Evolutionary conservation across 1,140 invertebrate genomes (phyloP).

Genomic region (Plectus sambesii): DNA sequence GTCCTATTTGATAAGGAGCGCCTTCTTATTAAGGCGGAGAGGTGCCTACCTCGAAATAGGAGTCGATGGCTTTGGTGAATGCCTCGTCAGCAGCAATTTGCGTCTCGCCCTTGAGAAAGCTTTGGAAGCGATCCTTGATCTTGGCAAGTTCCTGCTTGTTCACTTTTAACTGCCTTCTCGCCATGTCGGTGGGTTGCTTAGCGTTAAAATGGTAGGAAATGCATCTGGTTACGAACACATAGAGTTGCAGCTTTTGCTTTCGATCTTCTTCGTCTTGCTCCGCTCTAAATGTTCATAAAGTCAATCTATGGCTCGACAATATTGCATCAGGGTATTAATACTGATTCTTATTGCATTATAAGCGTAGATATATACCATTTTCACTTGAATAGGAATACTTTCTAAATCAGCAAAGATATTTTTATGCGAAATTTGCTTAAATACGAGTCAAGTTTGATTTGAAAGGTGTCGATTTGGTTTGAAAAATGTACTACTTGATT

Average conservation of each 20-base stretch:
- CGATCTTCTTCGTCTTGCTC: slow-evolving; percentile 83
- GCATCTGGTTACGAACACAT: slow-evolving; percentile 95
- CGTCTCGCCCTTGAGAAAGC: slow-evolving; percentile 65
- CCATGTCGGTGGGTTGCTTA: slow-evolving; percentile 97
- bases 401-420: no score
- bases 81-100: slow-evolving; percentile 97
- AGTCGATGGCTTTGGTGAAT: slow-evolving; percentile 95
- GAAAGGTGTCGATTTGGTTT: no score
- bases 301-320: slow-evolving; percentile 3
- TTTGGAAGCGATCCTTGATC: slow-evolving; percentile 73
- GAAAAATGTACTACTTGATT: no score
- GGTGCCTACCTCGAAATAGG: slow-evolving; percentile 76
- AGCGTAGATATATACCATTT: no score
- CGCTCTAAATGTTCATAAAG: slow-evolving; percentile 30
- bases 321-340: slow-evolving; percentile 7
- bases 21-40: no score
- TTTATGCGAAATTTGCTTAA: no score
- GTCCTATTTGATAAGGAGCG: no score
- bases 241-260: slow-evolving; percentile 81
- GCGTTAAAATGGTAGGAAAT: slow-evolving; percentile 98
- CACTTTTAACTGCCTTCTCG: slow-evolving; percentile 76
- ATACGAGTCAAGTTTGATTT: no score
- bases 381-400: no score
- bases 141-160: slow-evolving; percentile 88
- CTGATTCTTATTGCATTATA: no score